phyloP scores from a whole-genome alignment of 2,113 vertebrate genomes.

The Corvus hawaiiensis region DNA sequence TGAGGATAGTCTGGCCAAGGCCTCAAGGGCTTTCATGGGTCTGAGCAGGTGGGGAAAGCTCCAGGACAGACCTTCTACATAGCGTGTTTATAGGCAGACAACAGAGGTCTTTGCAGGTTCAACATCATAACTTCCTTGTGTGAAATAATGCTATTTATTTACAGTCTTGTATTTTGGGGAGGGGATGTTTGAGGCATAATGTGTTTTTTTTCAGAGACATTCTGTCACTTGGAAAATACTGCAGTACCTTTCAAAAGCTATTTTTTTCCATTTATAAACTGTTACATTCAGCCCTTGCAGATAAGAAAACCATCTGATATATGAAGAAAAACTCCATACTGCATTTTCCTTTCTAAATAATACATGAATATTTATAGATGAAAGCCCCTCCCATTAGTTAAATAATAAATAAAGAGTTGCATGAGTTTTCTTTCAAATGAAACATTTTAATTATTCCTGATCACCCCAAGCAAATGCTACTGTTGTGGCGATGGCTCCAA shows the following conservation, averaged over 20 bases:
- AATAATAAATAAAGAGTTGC: background rate
- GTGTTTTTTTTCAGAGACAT: background rate
- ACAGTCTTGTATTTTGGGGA: background rate
- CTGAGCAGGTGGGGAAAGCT: fast-evolving
- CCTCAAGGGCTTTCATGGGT: background rate
- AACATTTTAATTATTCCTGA: background rate
- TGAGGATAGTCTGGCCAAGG: background rate
- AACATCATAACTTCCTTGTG: background rate
- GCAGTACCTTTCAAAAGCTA: background rate
- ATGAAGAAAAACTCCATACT: background rate
- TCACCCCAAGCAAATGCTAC: background rate
- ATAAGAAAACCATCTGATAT: background rate
- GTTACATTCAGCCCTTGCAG: background rate
- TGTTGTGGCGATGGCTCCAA: background rate
- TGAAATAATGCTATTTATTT: background rate
- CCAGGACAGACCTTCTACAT: background rate
- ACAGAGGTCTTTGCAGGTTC: background rate
- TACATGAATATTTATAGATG: background rate
- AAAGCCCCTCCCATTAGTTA: background rate
- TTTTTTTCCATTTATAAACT: background rate
- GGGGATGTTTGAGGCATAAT: background rate
- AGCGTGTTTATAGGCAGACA: background rate
- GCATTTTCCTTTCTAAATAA: constrained; percentile 21
- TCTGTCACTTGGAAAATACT: background rate
- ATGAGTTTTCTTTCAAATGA: background rate